Evolutionary conservation across 2,113 vertebrate species (phyloP).

Genomic region (Eptatretus burgeri): DNA sequence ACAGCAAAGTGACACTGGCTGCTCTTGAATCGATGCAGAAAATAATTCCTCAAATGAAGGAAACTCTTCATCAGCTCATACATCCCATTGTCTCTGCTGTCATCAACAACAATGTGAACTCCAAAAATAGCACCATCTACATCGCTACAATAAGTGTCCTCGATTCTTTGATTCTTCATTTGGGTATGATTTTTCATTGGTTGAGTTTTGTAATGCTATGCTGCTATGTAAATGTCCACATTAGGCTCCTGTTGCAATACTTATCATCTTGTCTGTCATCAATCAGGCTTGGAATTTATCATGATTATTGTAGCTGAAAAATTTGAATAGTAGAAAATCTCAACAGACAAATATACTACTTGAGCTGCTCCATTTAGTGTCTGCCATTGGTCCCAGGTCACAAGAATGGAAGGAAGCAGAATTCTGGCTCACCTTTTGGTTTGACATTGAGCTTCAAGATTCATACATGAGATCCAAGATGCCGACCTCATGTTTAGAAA

Average conservation of each 20-base stretch:
- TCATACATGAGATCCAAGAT: too few relatives aligned
- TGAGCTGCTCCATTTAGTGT: neutral
- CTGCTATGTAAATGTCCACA: neutral
- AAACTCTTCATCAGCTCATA: conserved; percentile 40
- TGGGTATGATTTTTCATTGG: conserved; percentile 20
- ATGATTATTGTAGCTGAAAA: neutral
- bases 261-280: neutral
- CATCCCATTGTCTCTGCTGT: conserved; percentile 54
- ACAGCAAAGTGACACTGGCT: conserved; percentile 57
- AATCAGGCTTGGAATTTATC: neutral
- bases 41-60: conserved; percentile 35
- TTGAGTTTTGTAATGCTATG: too few relatives aligned
- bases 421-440: too few relatives aligned
- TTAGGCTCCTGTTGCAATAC: neutral
- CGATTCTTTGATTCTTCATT: conserved; percentile 30
- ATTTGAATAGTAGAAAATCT: neutral
- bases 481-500: too few relatives aligned
- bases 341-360: neutral
- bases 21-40: conserved; percentile 49
- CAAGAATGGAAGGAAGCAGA: too few relatives aligned
- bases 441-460: too few relatives aligned
- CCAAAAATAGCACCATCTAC: conserved; percentile 52
- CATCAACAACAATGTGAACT: conserved; percentile 84
- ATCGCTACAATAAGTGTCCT: conserved; percentile 38
- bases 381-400: too few relatives aligned